phyloP scores from a whole-genome alignment of 2,797 vertebrate genomes.

The Crypturellus tataupa region DNA sequence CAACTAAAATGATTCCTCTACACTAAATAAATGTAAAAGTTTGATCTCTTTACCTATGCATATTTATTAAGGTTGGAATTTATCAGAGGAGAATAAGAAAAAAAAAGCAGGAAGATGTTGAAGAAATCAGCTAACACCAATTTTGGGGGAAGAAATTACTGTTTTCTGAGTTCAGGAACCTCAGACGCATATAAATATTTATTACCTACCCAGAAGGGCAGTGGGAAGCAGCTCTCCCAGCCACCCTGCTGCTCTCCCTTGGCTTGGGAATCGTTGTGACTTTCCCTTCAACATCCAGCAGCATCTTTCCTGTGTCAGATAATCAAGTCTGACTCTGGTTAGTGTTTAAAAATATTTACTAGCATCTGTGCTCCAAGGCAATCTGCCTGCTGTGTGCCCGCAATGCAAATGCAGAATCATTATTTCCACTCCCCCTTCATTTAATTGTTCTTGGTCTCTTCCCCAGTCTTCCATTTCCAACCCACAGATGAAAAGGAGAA shows the following conservation, averaged over 20 bases:
- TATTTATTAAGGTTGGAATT: background rate
- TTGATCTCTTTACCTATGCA: background rate
- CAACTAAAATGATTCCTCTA: background rate
- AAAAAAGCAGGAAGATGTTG: background rate
- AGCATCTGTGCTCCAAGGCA: background rate
- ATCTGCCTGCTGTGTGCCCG: background rate
- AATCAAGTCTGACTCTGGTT: background rate
- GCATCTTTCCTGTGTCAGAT: background rate
- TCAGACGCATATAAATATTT: background rate
- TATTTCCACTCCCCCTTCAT: background rate
- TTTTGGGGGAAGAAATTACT: background rate
- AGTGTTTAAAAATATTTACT: background rate
- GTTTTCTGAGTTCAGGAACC: background rate
- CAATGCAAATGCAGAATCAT: background rate
- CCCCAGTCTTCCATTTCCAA: background rate
- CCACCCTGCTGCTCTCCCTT: background rate
- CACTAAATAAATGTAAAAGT: no score
- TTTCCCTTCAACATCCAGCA: background rate
- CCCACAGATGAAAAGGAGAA: background rate
- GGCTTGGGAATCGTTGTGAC: background rate
- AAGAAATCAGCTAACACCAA: background rate
- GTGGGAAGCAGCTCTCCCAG: rapidly evolving
- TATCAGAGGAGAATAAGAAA: background rate
- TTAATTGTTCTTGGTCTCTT: background rate
- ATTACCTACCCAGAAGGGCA: background rate